These are phyloP conservation scores for Nannospalax galili DNA, from an alignment of 2,113 vertebrate species.

Conservation along the genomic window DNA sequence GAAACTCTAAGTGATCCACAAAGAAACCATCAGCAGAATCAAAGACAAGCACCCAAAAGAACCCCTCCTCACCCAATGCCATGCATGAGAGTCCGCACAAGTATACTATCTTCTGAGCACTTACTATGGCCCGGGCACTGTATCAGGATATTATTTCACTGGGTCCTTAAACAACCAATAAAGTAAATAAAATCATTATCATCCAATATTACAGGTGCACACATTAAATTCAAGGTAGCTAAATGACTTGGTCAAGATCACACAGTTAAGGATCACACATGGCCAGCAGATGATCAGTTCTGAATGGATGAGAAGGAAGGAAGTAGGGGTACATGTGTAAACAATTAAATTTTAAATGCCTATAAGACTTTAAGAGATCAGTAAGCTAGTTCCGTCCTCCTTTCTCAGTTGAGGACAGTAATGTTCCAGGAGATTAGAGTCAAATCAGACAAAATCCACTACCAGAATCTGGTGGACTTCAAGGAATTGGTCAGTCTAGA, in stretches of 20 bases:
- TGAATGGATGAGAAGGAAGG: not conserved
- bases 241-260: not conserved
- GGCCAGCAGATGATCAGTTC: fast-evolving
- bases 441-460: not conserved
- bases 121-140: not conserved
- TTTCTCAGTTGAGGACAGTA: not conserved
- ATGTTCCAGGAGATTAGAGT: not conserved
- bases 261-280: not conserved
- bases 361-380: not conserved
- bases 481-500: not conserved
- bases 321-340: not conserved
- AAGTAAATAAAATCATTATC: not conserved
- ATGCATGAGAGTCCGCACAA: not conserved
- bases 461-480: not conserved
- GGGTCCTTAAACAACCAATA: not conserved
- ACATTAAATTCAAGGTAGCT: not conserved
- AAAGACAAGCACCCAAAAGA: not conserved
- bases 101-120: not conserved
- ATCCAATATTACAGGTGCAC: not conserved
- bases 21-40: not conserved
- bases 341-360: not conserved
- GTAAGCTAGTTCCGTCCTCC: not conserved
- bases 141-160: not conserved
- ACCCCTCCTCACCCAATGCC: not conserved
- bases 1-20: slow-evolving; percentile 22